These are phyloP conservation scores for Lutjanus campechanus DNA, from an alignment of 2,797 vertebrate species.

Conservation along the genomic window DNA sequence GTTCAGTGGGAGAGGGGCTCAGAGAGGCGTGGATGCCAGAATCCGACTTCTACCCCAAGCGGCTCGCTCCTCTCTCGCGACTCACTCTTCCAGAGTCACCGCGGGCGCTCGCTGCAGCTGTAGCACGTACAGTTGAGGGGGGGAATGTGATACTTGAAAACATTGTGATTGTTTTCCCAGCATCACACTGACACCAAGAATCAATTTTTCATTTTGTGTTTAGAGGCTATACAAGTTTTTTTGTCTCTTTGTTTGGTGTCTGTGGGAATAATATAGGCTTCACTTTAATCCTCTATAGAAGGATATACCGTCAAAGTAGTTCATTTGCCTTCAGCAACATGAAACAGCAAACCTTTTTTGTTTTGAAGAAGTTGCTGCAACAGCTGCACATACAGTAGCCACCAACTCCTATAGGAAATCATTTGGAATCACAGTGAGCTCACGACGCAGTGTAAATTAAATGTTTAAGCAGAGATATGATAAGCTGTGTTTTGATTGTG, in stretches of 20 bases:
- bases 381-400: slow-evolving; percentile 18
- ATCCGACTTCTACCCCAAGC: slow-evolving; percentile 48
- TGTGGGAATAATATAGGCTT: slow-evolving; percentile 53
- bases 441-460: slow-evolving; percentile 45
- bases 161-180: slow-evolving; percentile 60
- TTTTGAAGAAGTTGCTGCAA: slow-evolving; percentile 31
- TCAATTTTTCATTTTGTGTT: slow-evolving; percentile 71
- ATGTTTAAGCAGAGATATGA: slow-evolving; percentile 52
- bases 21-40: slow-evolving; percentile 59
- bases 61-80: slow-evolving; percentile 41
- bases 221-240: slow-evolving; percentile 60
- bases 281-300: slow-evolving; percentile 31
- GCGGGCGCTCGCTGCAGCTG: slow-evolving; percentile 58
- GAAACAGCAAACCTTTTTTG: slow-evolving; percentile 33
- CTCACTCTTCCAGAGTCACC: slow-evolving; percentile 53
- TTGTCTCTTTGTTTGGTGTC: slow-evolving; percentile 56
- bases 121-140: slow-evolving; percentile 48
- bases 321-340: slow-evolving; percentile 51
- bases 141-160: slow-evolving; percentile 45
- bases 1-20: slow-evolving; percentile 47
- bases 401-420: slow-evolving; percentile 39
- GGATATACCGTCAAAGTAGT: slow-evolving; percentile 27
- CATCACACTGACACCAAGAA: slow-evolving; percentile 62
- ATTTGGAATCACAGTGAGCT: slow-evolving; percentile 47
- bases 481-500: slow-evolving; percentile 67